Evolutionary conservation across 2,888 invertebrate species (phyloP).

Genomic region (Pollenia amentaria): DNA sequence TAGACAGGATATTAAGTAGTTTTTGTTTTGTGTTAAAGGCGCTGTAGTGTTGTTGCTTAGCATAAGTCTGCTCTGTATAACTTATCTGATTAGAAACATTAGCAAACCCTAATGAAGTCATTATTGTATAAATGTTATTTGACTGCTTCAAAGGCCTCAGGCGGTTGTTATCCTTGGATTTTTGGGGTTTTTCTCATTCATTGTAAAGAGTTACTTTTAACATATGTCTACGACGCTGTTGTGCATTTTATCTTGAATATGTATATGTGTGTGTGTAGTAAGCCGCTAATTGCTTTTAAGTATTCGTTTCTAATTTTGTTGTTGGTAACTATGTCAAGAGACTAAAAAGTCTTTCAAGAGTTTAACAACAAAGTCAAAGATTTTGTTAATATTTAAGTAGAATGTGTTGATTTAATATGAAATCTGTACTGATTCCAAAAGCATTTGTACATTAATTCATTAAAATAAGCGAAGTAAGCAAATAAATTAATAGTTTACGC

Average conservation of each 20-base stretch:
- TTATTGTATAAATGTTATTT: conserved; percentile 52
- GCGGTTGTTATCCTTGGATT: conserved; percentile 53
- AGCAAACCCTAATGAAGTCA: conserved; percentile 70
- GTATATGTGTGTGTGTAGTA: conserved; percentile 9
- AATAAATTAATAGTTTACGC: too few relatives aligned
- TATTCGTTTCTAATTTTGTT: conserved; percentile 19
- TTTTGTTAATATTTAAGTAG: not conserved
- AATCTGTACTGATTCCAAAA: not conserved
- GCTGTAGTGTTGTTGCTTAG: not conserved
- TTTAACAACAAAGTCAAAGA: not conserved
- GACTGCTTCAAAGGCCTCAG: conserved; percentile 19
- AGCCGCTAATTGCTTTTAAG: conserved; percentile 68
- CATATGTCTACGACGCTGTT: conserved; percentile 16
- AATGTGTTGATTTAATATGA: not conserved
- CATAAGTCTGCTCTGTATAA: conserved; percentile 20
- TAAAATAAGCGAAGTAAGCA: too few relatives aligned
- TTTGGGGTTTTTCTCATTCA: conserved; percentile 3
- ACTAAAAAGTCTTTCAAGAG: conserved; percentile 38
- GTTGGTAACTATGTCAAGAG: conserved; percentile 23
- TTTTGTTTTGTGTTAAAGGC: conserved; percentile 14
- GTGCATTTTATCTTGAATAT: not conserved
- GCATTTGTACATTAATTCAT: too few relatives aligned
- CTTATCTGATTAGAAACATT: conserved; percentile 69
- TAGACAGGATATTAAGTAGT: conserved; percentile 35
- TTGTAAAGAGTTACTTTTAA: conserved; percentile 56